Percentiles rank a stretch among this genome's conserved stretches.
phyloP scores from a whole-genome alignment of 2,888 invertebrate species.

The Aleiodes testaceus region DNA sequence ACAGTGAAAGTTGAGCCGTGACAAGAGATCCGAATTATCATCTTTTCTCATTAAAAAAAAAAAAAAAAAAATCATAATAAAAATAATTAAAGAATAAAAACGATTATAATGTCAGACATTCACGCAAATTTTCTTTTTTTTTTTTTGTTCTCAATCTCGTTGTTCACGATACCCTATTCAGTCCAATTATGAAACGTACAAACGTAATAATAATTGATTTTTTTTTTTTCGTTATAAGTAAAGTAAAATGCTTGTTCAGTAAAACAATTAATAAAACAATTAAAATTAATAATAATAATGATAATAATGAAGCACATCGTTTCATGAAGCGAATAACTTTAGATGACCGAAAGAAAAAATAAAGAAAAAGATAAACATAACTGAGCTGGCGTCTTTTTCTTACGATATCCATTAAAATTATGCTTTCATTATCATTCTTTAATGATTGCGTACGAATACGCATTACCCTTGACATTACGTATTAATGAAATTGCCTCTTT shows the following conservation, averaged over 20 bases:
- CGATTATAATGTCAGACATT: no score
- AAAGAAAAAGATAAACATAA: constrained; percentile 38
- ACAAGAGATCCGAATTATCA: constrained; percentile 56
- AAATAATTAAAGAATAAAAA: constrained; percentile 34
- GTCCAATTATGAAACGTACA: constrained; percentile 64
- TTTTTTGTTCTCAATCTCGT: constrained; percentile 1
- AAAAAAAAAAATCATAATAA: constrained; percentile 36
- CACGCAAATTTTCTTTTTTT: constrained; percentile 40
- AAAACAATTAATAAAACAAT: constrained; percentile 44
- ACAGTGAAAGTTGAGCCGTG: constrained; percentile 64
- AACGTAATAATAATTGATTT: constrained; percentile 50
- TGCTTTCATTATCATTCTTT: constrained; percentile 23
- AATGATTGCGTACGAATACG: constrained; percentile 30
- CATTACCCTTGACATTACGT: constrained; percentile 34
- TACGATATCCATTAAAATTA: constrained; percentile 32
- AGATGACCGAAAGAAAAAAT: constrained; percentile 48
- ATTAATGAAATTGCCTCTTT: constrained; percentile 30
- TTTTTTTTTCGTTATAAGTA: constrained; percentile 3
- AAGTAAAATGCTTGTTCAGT: constrained; percentile 20
- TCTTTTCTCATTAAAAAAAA: constrained; percentile 48
- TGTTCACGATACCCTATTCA: constrained; percentile 62
- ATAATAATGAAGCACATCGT: constrained; percentile 20
- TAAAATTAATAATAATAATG: constrained; percentile 48
- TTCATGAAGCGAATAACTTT: constrained; percentile 40
- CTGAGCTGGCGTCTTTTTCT: constrained; percentile 43